Evolutionary conservation across 23 tunicate genomes (phyloP).

Genomic region (Ciona savignyi): DNA sequence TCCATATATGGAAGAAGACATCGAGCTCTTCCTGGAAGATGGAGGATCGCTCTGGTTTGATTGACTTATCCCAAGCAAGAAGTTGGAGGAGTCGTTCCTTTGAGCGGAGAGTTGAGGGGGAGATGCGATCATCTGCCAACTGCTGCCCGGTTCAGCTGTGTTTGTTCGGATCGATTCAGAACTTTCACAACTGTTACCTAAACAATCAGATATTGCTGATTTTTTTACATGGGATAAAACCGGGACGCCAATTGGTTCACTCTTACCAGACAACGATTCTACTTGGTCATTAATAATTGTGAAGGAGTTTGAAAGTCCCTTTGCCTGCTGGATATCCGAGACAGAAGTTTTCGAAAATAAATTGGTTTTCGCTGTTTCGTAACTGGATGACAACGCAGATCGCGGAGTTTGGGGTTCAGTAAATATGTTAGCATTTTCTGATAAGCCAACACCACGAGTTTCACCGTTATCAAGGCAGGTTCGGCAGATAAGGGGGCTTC

Average conservation of each 20-base stretch:
- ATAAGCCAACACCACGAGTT: not conserved
- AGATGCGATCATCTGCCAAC: slow-evolving; percentile 63
- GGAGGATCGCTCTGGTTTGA: not conserved
- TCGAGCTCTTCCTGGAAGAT: slow-evolving; percentile 26
- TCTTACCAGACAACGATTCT: not conserved
- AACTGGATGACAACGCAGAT: slow-evolving; percentile 30
- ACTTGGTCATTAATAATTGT: not conserved
- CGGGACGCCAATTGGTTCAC: slow-evolving; percentile 43
- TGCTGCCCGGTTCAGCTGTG: slow-evolving; percentile 44
- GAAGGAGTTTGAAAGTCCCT: not conserved
- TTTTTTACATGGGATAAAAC: not conserved
- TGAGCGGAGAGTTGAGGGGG: slow-evolving; percentile 1
- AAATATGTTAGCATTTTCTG: not conserved
- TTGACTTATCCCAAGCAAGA: not conserved
- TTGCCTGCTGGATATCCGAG: not conserved
- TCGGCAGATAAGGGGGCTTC: not conserved
- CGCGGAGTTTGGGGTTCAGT: not conserved
- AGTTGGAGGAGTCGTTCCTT: not conserved
- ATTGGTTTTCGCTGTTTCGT: slow-evolving; percentile 31
- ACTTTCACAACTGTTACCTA: not conserved
- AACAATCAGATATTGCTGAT: not conserved
- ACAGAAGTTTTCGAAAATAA: not conserved
- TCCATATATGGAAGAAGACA: slow-evolving; percentile 6
- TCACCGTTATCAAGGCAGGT: not conserved
- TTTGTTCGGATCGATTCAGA: slow-evolving; percentile 15